These are phyloP conservation scores for Cancer borealis DNA, from an alignment of 2,888 invertebrate genomes.

Conservation along the genomic window DNA sequence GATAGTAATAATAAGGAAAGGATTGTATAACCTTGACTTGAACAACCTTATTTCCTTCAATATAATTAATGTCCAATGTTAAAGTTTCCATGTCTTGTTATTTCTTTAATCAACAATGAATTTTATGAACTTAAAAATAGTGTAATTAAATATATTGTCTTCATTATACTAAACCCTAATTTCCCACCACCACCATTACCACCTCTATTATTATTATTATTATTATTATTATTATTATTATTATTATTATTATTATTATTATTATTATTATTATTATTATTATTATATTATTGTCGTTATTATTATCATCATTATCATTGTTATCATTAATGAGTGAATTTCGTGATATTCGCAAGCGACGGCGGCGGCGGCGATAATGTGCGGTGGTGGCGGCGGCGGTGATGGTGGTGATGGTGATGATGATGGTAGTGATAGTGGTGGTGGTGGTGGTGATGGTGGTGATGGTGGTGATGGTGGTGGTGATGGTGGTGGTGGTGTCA, in stretches of 20 bases:
- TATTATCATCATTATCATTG: conserved; percentile 28
- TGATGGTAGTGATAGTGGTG: background rate
- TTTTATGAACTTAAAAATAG: too few relatives aligned
- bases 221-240: conserved; percentile 42
- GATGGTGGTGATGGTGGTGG: background rate
- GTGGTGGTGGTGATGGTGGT: too few relatives aligned
- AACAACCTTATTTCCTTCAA: too few relatives aligned
- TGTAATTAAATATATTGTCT: too few relatives aligned
- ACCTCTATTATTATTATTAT: background rate
- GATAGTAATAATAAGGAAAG: background rate
- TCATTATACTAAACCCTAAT: too few relatives aligned
- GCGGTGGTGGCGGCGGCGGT: too few relatives aligned
- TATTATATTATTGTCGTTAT: background rate
- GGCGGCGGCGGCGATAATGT: too few relatives aligned
- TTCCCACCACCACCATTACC: background rate
- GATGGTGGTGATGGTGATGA: too few relatives aligned
- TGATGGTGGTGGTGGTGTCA: too few relatives aligned
- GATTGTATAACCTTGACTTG: too few relatives aligned
- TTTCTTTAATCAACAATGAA: background rate
- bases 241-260: conserved; percentile 38
- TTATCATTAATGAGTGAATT: background rate
- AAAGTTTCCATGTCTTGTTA: background rate
- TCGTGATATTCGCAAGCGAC: too few relatives aligned
- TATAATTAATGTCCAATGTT: too few relatives aligned
- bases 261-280: conserved; percentile 39